Evolutionary conservation across 2,888 invertebrate genomes (phyloP).

Genomic region (Mantis religiosa): DNA sequence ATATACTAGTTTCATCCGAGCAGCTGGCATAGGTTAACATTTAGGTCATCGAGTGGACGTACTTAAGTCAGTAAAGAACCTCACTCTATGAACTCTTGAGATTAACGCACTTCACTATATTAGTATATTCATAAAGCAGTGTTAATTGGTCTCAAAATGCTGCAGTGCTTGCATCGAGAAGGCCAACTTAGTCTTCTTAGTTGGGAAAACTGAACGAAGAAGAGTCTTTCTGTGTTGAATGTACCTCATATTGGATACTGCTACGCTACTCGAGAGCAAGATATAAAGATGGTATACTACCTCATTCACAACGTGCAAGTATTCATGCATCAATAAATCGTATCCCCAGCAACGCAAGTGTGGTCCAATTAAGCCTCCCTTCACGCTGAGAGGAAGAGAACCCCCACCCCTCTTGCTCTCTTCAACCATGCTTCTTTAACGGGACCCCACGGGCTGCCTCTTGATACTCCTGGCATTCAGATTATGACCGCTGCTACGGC

Average conservation of each 20-base stretch:
- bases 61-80: no score
- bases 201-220: not conserved
- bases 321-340: conserved; percentile 15
- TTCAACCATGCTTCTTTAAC: not conserved
- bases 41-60: no score
- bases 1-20: no score
- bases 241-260: not conserved
- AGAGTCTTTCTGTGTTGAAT: not conserved
- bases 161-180: not conserved
- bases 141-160: not conserved
- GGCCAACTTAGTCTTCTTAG: no score
- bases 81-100: no score
- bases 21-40: no score
- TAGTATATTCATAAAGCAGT: no score
- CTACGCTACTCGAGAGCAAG: not conserved
- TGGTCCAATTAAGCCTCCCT: conserved; percentile 13
- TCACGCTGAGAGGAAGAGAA: not conserved
- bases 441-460: not conserved
- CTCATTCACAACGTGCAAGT: not conserved
- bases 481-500: not conserved
- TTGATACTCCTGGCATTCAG: not conserved
- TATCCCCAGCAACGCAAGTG: conserved; percentile 1
- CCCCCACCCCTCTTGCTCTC: not conserved
- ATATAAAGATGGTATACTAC: not conserved
- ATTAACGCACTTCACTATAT: no score